These are phyloP conservation scores for Alsophila aescularia DNA, from an alignment of 2,888 invertebrate species.

Conservation along the genomic window DNA sequence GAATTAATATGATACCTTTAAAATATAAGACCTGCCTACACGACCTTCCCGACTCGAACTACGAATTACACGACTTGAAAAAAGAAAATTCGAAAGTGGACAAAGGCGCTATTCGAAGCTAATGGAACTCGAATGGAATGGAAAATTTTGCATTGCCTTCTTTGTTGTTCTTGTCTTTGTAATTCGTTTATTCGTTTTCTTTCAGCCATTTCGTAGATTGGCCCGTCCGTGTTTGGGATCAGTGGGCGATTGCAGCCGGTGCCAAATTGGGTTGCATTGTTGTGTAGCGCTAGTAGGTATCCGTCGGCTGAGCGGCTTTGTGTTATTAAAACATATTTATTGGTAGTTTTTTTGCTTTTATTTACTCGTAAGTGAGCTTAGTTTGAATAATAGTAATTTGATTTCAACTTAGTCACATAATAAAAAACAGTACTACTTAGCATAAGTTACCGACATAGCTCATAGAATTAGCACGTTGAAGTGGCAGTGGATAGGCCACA, in stretches of 20 bases:
- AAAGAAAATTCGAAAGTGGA: constrained; percentile 45
- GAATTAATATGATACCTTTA: constrained; percentile 23
- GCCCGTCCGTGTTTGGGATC: constrained; percentile 31
- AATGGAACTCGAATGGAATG: constrained; percentile 61
- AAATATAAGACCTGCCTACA: constrained; percentile 15
- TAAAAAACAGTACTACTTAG: too few species aligned
- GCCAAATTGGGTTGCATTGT: constrained; percentile 39
- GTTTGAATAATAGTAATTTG: too few species aligned
- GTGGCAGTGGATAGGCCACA: too few species aligned
- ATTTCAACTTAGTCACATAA: too few species aligned
- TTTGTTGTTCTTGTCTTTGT: constrained; percentile 50
- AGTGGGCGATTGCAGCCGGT: constrained; percentile 26
- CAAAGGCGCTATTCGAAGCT: constrained; percentile 52
- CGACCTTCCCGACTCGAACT: constrained; percentile 22
- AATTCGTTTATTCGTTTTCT: constrained; percentile 44
- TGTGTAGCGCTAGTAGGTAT: constrained; percentile 20
- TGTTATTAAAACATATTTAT: constrained; percentile 33
- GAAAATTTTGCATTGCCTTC: constrained; percentile 50
- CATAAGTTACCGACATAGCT: too few species aligned
- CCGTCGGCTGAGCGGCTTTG: constrained; percentile 27
- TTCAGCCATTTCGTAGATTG: constrained; percentile 38
- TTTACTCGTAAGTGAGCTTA: background rate
- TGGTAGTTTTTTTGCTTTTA: constrained; percentile 14
- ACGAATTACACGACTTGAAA: constrained; percentile 45
- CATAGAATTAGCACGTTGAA: too few species aligned